Evolutionary conservation across 1,140 invertebrate genomes (phyloP).

Genomic region (Musca domestica): DNA sequence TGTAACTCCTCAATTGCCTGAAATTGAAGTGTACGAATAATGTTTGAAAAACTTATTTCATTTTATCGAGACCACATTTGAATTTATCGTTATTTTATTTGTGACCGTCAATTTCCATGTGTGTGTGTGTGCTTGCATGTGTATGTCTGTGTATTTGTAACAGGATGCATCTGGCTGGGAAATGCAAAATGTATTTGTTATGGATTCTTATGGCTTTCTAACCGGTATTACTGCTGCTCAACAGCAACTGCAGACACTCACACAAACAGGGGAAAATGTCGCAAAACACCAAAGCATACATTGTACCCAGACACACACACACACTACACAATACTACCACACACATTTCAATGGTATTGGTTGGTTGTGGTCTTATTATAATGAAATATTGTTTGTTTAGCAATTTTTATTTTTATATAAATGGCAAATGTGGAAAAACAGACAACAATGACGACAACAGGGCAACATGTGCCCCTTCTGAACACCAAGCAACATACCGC

Average conservation of each 20-base stretch:
- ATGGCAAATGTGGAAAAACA: neutral
- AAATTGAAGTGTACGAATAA: too few relatives aligned
- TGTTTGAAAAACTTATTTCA: conserved; percentile 12
- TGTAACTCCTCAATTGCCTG: too few relatives aligned
- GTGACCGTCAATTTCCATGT: too few relatives aligned
- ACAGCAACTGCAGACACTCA: too few relatives aligned
- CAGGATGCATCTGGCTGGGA: neutral
- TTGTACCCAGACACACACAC: neutral
- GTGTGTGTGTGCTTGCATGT: too few relatives aligned
- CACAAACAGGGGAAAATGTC: too few relatives aligned
- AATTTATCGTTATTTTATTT: conserved; percentile 13
- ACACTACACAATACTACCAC: too few relatives aligned
- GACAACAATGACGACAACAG: too few relatives aligned
- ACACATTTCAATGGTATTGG: neutral
- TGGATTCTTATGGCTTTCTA: too few relatives aligned
- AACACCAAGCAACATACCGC: neutral
- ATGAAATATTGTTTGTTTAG: conserved; percentile 23
- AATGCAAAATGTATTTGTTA: too few relatives aligned
- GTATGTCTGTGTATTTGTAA: neutral
- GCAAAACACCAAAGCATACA: neutral
- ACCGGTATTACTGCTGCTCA: too few relatives aligned
- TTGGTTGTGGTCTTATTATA: conserved; percentile 17
- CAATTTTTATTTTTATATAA: conserved; percentile 5
- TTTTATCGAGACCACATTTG: conserved; percentile 16
- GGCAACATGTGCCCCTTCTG: too few relatives aligned